Conservation (phyloP, 2,888 invertebrate species). For the Tortrix viridana region DNA sequence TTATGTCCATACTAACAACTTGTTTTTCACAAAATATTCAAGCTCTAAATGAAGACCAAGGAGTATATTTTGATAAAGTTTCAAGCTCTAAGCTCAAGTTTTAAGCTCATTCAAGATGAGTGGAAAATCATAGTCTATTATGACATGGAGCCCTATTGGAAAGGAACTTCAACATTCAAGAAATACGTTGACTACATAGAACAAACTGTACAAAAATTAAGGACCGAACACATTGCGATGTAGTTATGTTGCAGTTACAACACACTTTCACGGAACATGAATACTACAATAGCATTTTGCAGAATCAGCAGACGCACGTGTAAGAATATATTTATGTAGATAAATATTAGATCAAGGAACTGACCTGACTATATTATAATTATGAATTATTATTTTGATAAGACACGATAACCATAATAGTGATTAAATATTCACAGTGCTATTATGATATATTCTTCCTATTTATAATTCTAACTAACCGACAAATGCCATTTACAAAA, state of each 20-base stretch:
- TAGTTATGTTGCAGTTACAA: conserved; percentile 34
- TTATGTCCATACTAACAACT: no score
- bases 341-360: no score
- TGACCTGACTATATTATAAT: no score
- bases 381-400: no score
- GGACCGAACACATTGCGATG: conserved; percentile 26
- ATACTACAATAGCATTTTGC: conserved; percentile 32
- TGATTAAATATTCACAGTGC: no score
- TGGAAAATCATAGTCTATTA: conserved; percentile 39
- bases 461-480: no score
- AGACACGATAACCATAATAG: no score
- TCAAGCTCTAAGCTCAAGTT: conserved; percentile 15
- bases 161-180: conserved; percentile 23
- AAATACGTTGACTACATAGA: conserved; percentile 28
- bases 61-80: conserved; percentile 20
- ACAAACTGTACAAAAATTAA: not conserved
- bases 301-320: conserved; percentile 10
- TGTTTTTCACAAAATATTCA: conserved; percentile 7
- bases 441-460: no score
- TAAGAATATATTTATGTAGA: no score
- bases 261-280: conserved; percentile 29
- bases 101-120: conserved; percentile 28
- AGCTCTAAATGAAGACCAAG: not conserved
- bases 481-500: no score
- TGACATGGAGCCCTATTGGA: conserved; percentile 34